Evolutionary conservation across 2,797 vertebrate species (phyloP).

Genomic region (Sphaeramia orbicularis): DNA sequence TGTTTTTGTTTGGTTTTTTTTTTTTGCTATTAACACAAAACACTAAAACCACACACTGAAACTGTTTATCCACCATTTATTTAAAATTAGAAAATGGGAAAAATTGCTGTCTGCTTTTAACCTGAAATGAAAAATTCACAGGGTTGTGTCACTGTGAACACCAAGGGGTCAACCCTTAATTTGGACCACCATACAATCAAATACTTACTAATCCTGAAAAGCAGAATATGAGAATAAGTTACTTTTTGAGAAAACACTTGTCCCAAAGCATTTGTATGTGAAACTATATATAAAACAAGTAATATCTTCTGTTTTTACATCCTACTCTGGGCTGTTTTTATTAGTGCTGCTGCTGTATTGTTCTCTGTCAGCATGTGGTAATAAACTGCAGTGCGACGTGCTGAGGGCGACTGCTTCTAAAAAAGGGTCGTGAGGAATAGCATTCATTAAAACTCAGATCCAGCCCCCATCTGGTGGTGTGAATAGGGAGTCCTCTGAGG

Average conservation of each 20-base stretch:
- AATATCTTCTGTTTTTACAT: slow-evolving; percentile 17
- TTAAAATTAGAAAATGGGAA: slow-evolving; percentile 14
- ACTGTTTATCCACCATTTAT: slow-evolving; percentile 1
- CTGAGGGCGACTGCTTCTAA: slow-evolving; percentile 46
- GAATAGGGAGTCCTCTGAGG: slow-evolving; percentile 74
- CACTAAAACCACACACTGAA: background rate
- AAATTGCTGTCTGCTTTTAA: slow-evolving; percentile 32
- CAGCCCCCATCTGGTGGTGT: slow-evolving; percentile 86
- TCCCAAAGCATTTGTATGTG: background rate
- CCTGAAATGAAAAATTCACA: slow-evolving; percentile 39
- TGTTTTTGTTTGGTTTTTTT: too few relatives aligned
- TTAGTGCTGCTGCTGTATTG: slow-evolving; percentile 28
- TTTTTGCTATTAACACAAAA: background rate
- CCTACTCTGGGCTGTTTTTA: slow-evolving; percentile 6
- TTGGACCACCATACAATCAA: background rate
- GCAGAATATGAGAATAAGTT: background rate
- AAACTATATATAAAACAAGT: background rate
- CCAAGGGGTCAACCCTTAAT: slow-evolving; percentile 13
- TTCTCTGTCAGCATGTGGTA: slow-evolving; percentile 31
- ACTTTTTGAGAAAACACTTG: slow-evolving; percentile 2
- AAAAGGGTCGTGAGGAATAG: slow-evolving; percentile 68
- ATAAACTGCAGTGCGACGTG: slow-evolving; percentile 53
- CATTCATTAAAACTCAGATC: slow-evolving; percentile 85
- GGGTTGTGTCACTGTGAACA: slow-evolving; percentile 31
- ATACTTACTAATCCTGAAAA: background rate